Conservation (phyloP, 2,113 vertebrate species). For the Urocitellus parryii region DNA sequence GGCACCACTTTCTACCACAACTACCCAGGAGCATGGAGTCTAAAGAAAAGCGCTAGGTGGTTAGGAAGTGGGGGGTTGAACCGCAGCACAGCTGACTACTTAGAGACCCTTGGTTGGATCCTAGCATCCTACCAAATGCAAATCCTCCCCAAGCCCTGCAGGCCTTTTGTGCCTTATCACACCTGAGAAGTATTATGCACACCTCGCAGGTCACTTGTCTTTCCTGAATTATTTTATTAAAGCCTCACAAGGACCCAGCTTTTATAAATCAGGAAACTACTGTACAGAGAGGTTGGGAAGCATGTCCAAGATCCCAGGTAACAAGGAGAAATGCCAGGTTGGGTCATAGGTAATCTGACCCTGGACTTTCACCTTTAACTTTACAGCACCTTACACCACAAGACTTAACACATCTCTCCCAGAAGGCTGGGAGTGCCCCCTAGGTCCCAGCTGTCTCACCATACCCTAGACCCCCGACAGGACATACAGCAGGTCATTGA, state of each 20-base stretch:
- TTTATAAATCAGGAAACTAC: not conserved
- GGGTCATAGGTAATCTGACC: not conserved
- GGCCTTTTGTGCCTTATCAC: not conserved
- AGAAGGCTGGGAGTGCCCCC: not conserved
- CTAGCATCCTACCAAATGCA: not conserved
- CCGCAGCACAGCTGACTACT: not conserved
- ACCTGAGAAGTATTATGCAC: not conserved
- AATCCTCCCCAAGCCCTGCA: not conserved
- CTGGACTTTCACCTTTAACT: not conserved
- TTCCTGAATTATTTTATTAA: not conserved
- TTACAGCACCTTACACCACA: not conserved
- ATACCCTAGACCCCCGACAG: not conserved
- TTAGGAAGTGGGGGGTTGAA: not conserved
- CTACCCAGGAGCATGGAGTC: not conserved
- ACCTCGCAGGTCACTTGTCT: not conserved
- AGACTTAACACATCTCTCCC: not conserved
- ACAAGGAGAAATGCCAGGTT: not conserved
- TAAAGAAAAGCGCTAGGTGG: not conserved
- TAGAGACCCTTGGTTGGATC: not conserved
- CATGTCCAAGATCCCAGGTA: not conserved
- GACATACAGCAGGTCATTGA: not conserved
- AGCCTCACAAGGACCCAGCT: not conserved
- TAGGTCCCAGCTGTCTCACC: not conserved
- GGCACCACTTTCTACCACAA: too few relatives aligned
- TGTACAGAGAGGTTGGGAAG: not conserved